These are phyloP conservation scores for Natator depressus DNA, from an alignment of 2,113 vertebrate genomes.

Conservation along the genomic window DNA sequence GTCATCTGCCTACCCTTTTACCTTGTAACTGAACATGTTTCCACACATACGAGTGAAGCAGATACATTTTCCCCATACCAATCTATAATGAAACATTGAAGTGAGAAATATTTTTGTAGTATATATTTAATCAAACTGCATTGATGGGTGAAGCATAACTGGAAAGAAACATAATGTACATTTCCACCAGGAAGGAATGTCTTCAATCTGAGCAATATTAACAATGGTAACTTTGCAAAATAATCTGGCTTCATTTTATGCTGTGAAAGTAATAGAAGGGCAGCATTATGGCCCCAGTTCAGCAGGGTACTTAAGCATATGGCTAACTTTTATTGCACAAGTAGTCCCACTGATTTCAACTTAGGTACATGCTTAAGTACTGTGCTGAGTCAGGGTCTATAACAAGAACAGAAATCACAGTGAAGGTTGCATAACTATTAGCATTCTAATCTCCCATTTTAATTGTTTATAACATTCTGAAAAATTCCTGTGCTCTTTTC, in stretches of 20 bases:
- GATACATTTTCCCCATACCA: neutral
- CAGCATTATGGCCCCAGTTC: neutral
- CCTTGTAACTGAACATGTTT: neutral
- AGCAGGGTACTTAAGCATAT: constrained; percentile 20
- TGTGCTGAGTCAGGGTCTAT: neutral
- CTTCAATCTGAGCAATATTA: neutral
- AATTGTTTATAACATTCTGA: constrained; percentile 7
- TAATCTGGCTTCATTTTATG: neutral
- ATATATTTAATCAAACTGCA: constrained; percentile 9
- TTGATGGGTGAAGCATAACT: constrained; percentile 13
- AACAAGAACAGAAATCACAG: neutral
- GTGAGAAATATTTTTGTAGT: neutral
- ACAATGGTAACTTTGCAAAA: neutral
- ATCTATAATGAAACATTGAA: neutral
- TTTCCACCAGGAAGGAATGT: neutral
- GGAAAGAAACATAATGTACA: neutral
- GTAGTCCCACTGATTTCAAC: neutral
- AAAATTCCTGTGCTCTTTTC: neutral
- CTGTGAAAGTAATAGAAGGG: neutral
- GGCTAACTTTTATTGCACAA: neutral
- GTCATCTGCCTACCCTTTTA: rapidly evolving
- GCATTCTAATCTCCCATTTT: neutral
- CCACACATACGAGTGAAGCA: rapidly evolving
- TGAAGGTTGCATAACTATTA: neutral
- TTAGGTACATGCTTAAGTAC: neutral